Evolutionary conservation across 2,888 invertebrate genomes (phyloP), one percentile per base, ranked within the genome.

Genomic region (Arge pagana): DNA sequence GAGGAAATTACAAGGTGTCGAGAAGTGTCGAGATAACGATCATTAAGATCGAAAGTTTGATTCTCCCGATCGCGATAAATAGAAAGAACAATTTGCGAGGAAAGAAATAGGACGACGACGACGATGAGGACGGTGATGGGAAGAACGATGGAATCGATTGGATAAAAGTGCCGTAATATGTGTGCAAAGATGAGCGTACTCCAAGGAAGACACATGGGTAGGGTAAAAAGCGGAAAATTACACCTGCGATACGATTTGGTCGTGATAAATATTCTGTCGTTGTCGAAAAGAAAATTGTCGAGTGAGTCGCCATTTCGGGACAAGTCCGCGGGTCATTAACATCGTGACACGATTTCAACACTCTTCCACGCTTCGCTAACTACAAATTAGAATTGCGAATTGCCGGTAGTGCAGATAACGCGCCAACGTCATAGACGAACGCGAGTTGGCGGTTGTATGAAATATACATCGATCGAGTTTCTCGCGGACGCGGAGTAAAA

Each of bases 171-270:
- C 16, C 2, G 53, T 64, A 70, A 64, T 56, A 74, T 76, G 76
- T 75, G 76, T 65, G 70, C 75, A 62, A 76, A 76, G 64, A 76
- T 76, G 73, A 75, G 75, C 66, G 72, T 76, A 49, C 72, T 76
- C 41, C 76, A 74, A 66, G 74, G 75, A 60, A 69, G 76, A 60
- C 76, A 72, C 58, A 63, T 75, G 70, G 75, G 75, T 75, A 76
- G 57, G 68, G 63, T n/a, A n/a, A n/a, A n/a, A n/a, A n/a, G n/a
- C n/a, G n/a, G n/a, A n/a, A n/a, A n/a, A n/a, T n/a, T n/a, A n/a
- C n/a, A n/a, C n/a, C n/a, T n/a, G n/a, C n/a, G n/a, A n/a, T n/a
- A n/a, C n/a, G n/a, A n/a, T n/a, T n/a, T n/a, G n/a, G n/a, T n/a
- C n/a, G n/a, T n/a, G n/a, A n/a, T n/a, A 39, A 50, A 40, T 41